Conservation (phyloP, 2,888 invertebrate species). For the Peribatodes rhomboidaria region DNA sequence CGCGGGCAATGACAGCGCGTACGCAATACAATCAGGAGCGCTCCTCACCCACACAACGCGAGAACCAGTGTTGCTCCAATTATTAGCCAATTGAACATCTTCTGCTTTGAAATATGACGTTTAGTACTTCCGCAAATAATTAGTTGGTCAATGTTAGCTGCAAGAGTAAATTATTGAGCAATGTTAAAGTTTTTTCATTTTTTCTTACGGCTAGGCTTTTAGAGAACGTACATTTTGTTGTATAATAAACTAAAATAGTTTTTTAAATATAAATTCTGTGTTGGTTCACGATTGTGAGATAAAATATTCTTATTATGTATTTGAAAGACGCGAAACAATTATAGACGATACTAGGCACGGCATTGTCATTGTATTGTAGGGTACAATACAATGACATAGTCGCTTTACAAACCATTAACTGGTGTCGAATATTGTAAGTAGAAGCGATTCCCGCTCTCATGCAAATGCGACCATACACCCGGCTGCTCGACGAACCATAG, state of each 20-base stretch:
- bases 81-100: constrained; percentile 28
- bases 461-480: constrained; percentile 45
- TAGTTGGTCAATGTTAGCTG: not conserved
- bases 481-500: constrained; percentile 50
- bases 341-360: constrained; percentile 39
- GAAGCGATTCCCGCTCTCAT: constrained; percentile 37
- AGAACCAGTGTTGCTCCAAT: constrained; percentile 37
- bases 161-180: not conserved
- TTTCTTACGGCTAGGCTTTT: too few species aligned
- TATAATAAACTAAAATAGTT: not conserved
- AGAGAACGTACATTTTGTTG: too few species aligned
- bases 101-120: constrained; percentile 15
- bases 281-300: not conserved
- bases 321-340: constrained; percentile 3
- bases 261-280: not conserved
- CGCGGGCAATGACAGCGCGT: constrained; percentile 76
- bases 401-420: constrained; percentile 33
- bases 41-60: constrained; percentile 51
- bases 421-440: constrained; percentile 36
- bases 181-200: not conserved
- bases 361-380: constrained; percentile 45
- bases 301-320: not conserved
- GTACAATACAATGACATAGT: too few species aligned
- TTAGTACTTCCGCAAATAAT: constrained; percentile 15
- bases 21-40: constrained; percentile 71